Base-by-base conservation (phyloP, 2,797 vertebrate species). In the Anas georgica region DNA sequence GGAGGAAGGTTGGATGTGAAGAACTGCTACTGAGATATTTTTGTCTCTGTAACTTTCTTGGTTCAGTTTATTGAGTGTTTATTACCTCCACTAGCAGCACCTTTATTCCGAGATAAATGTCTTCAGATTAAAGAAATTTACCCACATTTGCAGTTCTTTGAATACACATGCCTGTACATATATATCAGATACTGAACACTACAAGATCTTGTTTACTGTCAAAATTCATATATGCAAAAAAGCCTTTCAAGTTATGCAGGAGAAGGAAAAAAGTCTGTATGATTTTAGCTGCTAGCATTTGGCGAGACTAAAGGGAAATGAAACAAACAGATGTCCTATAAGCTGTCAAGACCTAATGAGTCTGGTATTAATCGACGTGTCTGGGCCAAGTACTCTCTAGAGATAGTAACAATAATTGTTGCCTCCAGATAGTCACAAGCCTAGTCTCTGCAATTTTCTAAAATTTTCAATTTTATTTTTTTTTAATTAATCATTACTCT, bases 291-390 rank as follows among this genome's bases (percentile, higher is more conserved):
- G 75, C 93, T 91, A 90, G 88, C 74, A 84, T 93, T 97, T 97
- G 95, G 95, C 91, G 41, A 91, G 92, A 93, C 93, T 78, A 82
- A 82, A 83, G 95, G 84, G 81, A 94, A 97, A 90, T 66, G 66
- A 94, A 96, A 94, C 91, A 96, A 94, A 91, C 95, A 91, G 62
- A 94, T 97, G 93, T 93, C 92, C 88, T 68, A 86, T 75, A 91
- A 91, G 60, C 88, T 97, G 96, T 97, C 92, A 97, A 96, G 93
- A 96, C 94, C 94, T 96, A 97, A 93, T 97, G 96, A 96, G 95
- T 97, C 95, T 95, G 95, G 92, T 95, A 96, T 97, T 97, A 97
- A 97, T 94, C 96, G 94, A 76, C 96, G 56, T 94, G 97, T 96
- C 96, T 97, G 94, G 97, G 91, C 96, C 94, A 95, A 97, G 93